Evolutionary conservation across 2,888 invertebrate species (phyloP).

Genomic region (Andrena praecox): DNA sequence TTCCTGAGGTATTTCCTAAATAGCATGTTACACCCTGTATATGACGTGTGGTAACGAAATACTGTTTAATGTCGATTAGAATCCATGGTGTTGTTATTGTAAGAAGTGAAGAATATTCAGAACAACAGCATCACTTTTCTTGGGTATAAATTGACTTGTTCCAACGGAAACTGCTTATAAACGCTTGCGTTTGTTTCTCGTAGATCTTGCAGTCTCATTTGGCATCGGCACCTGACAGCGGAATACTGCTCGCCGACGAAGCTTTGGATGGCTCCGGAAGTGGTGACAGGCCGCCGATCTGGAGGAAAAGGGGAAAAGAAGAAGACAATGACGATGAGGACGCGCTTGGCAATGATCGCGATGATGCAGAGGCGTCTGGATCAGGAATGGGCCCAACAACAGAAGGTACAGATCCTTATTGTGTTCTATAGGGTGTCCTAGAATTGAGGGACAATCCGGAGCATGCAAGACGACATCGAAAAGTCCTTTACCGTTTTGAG

Average conservation of each 20-base stretch:
- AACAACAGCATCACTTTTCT: too few species aligned
- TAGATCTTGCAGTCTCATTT: constrained; percentile 82
- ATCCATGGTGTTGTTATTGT: too few species aligned
- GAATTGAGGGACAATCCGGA: too few species aligned
- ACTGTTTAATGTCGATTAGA: too few species aligned
- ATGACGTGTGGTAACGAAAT: too few species aligned
- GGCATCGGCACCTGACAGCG: constrained; percentile 80
- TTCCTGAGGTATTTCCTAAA: too few species aligned
- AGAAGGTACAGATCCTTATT: constrained; percentile 61
- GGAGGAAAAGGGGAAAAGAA: constrained; percentile 63
- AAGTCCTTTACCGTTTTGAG: too few species aligned
- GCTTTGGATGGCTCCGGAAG: constrained; percentile 83
- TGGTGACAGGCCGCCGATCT: constrained; percentile 78
- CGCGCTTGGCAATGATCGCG: constrained; percentile 73
- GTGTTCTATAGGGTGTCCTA: background rate
- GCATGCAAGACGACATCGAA: too few species aligned
- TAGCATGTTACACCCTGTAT: too few species aligned
- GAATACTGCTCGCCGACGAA: constrained; percentile 80
- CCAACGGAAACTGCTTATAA: background rate
- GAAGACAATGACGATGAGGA: constrained; percentile 73
- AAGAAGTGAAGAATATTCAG: too few species aligned
- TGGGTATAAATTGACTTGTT: background rate
- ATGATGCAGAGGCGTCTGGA: constrained; percentile 79
- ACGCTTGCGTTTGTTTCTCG: background rate
- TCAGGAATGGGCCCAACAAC: constrained; percentile 79